Evolutionary conservation across 2,797 vertebrate species (phyloP).

Genomic region (Sebastes alutus): DNA sequence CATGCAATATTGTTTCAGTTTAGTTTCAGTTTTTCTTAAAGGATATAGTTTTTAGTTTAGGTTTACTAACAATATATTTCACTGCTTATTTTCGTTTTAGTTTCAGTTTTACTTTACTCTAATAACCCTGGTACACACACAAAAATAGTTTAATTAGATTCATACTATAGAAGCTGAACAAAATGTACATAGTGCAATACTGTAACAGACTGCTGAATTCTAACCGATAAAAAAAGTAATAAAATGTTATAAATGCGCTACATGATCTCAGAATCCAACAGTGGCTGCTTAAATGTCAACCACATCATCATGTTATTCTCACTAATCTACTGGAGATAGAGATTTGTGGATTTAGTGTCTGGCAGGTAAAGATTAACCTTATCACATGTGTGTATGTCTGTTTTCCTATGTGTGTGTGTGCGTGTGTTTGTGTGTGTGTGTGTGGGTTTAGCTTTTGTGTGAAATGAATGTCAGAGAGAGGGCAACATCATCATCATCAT

Average conservation of each 20-base stretch:
- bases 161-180: not conserved
- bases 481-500: conserved; percentile 12
- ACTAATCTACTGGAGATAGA: conserved; percentile 6
- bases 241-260: not conserved
- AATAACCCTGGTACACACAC: not conserved
- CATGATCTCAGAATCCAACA: not conserved
- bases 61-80: no score
- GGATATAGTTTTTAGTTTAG: no score
- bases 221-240: not conserved
- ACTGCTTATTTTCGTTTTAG: no score
- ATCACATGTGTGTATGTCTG: conserved; percentile 9
- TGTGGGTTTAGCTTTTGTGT: not conserved
- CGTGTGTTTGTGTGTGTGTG: not conserved
- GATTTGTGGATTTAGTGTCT: conserved; percentile 31
- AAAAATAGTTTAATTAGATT: not conserved
- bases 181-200: not conserved
- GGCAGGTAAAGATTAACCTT: conserved; percentile 44
- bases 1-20: no score
- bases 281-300: not conserved
- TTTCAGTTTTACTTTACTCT: no score
- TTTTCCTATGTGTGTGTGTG: not conserved
- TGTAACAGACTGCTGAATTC: not conserved
- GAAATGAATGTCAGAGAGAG: conserved; percentile 32
- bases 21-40: no score
- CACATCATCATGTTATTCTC: conserved; percentile 3